phyloP scores from a whole-genome alignment of 1,140 invertebrate species.

The Idris sp. region DNA sequence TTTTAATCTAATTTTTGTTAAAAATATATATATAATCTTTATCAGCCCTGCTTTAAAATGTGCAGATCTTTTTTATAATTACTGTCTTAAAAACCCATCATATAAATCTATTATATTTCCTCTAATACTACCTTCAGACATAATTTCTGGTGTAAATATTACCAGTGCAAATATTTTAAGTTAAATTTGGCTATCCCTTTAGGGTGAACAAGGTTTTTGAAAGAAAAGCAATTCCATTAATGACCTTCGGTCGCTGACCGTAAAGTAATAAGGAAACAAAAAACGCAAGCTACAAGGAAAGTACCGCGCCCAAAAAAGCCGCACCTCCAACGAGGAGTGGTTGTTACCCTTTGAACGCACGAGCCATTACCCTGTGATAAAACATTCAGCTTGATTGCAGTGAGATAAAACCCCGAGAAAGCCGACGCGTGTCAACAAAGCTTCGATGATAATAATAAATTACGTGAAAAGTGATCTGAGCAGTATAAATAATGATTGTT shows the following conservation, averaged over 20 bases:
- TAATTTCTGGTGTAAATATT: too few relatives aligned
- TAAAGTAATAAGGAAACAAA: conserved; percentile 36
- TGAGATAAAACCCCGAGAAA: conserved; percentile 51
- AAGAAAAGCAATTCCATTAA: conserved; percentile 10
- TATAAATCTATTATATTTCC: too few relatives aligned
- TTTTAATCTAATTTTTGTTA: too few relatives aligned
- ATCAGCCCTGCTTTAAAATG: too few relatives aligned
- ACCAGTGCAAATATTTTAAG: too few relatives aligned
- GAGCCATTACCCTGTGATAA: conserved; percentile 63
- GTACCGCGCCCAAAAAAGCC: conserved; percentile 64
- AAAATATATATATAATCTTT: too few relatives aligned
- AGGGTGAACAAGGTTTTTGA: too few relatives aligned
- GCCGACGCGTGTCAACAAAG: conserved; percentile 44
- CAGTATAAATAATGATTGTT: conserved; percentile 7
- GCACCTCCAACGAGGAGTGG: conserved; percentile 65
- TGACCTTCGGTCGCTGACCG: not conserved
- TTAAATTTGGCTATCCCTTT: too few relatives aligned
- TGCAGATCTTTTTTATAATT: too few relatives aligned
- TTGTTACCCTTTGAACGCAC: conserved; percentile 61
- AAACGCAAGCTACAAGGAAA: conserved; percentile 2
- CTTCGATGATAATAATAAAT: conserved; percentile 11
- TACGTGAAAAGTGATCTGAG: conserved; percentile 32
- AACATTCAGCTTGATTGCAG: conserved; percentile 66
- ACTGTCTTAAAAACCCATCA: too few relatives aligned
- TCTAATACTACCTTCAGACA: too few relatives aligned